phyloP scores from a whole-genome alignment of 1,140 invertebrate species.

The Philaenus spumarius region DNA sequence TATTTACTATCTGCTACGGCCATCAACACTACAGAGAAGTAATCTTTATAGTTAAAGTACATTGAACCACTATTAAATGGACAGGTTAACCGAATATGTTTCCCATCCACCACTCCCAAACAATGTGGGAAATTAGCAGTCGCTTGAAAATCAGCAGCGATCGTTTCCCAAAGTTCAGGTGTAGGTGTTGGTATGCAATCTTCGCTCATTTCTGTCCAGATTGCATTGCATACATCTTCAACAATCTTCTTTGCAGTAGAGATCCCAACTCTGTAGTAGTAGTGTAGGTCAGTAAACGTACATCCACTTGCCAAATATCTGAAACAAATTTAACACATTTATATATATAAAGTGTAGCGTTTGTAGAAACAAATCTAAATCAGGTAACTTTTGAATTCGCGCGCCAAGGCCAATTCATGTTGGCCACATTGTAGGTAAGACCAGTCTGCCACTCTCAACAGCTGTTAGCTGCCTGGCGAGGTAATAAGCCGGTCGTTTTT shows the following conservation, averaged over 20 bases:
- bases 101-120: conserved; percentile 41
- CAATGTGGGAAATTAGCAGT: conserved; percentile 41
- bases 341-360: no score
- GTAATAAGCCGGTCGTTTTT: no score
- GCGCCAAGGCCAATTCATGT: no score
- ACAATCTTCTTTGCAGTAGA: conserved; percentile 6
- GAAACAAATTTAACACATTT: no score
- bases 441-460: no score
- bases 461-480: no score
- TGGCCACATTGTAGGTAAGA: no score
- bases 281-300: no score
- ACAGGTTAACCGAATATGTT: conserved; percentile 33
- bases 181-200: conserved; percentile 11
- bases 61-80: conserved; percentile 31
- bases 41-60: conserved; percentile 42
- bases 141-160: conserved; percentile 31
- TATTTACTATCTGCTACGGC: conserved; percentile 40
- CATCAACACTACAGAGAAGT: conserved; percentile 39
- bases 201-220: neutral
- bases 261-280: conserved; percentile 18
- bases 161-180: conserved; percentile 28
- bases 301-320: no score
- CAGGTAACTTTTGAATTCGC: no score
- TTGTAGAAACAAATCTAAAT: no score
- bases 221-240: neutral